Evolutionary conservation across 2,888 invertebrate genomes (phyloP), one percentile per base, ranked within the genome.

Genomic region (Gandaritis pyraliata): DNA sequence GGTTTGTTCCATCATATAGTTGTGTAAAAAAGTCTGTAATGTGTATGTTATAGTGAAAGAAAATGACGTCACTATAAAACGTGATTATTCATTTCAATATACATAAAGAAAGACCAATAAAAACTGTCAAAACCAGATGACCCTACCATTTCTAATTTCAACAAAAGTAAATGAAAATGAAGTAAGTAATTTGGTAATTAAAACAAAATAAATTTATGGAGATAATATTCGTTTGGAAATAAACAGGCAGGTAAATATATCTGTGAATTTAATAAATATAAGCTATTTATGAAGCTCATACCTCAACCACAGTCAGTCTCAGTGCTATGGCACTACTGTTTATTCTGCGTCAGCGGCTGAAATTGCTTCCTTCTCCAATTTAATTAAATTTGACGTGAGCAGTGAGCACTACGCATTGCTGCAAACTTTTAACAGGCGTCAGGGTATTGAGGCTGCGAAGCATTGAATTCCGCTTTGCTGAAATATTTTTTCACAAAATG

Each of bases 201-300:
- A 23, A 23, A 33, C 30, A 33, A 33, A 33, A 33, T 8, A 33
- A 33, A 33, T 4, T 29, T 29, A 16, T n/a, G 15, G 18, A 47
- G 23, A 38, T 23, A 47, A 38, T 54, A 15, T 38, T 47, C 15
- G 33, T 23, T 23, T 15, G 15, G 38, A 38, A 29, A 48, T 56
- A 49, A 33, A 49, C 36, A 51, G 63, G 54, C 51, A 50, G 50
- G 36, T 61, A 51, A 3, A 16, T 16, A 43, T 43, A 4, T 59
- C 36, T 57, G 54, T 58, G 60, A 60, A 60, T 56, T 67, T 67
- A 70, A 64, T 68, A 23, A 55, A 64, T 54, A 65, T 65, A 63
- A 64, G 64, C 65, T 64, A 70, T 65, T 70, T 64, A 70, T 67
- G 60, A 68, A 68, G 64, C 65, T 67, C 70, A 68, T 68, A 70